A percentile compares a stretch with the other conserved stretches of the same genome.
Evolutionary conservation across 2,113 vertebrate genomes (phyloP).

Genomic region (Porphyrio hochstetteri): DNA sequence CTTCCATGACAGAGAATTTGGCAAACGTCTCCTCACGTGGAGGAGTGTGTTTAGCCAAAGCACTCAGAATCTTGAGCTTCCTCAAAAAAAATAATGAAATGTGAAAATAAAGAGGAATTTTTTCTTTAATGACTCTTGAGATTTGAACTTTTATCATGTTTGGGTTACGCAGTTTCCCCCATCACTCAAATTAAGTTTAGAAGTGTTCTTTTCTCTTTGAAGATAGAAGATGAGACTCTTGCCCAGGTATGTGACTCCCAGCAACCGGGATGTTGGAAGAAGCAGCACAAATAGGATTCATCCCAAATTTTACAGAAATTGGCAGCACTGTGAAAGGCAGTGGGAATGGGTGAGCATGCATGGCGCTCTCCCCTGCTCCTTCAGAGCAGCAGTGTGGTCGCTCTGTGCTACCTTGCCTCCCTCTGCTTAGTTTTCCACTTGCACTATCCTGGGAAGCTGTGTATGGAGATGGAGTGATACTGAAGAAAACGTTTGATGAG

Average conservation of each 20-base stretch:
- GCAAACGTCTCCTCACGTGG: background rate
- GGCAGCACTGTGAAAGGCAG: accelerated
- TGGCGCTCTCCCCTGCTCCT: background rate
- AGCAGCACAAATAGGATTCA: background rate
- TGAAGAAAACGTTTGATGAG: background rate
- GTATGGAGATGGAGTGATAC: background rate
- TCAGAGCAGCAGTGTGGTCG: background rate
- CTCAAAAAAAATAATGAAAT: accelerated
- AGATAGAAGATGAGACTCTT: background rate
- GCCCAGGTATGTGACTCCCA: background rate
- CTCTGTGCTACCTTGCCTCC: background rate
- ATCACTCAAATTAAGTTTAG: background rate
- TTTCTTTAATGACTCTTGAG: background rate
- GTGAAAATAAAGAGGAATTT: background rate
- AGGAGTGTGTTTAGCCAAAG: background rate
- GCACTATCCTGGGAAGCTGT: background rate
- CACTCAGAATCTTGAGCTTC: background rate
- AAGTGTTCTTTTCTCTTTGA: background rate
- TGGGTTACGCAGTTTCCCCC: background rate
- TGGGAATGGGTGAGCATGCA: background rate
- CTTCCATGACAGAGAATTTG: background rate
- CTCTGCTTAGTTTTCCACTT: background rate
- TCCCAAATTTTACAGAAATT: background rate
- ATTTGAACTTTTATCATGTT: background rate
- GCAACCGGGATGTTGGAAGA: background rate